A percentile compares a stretch with the other conserved stretches of the same genome.
Evolutionary conservation across 1,140 invertebrate species (phyloP).

Genomic region (Drosophila burlai): DNA sequence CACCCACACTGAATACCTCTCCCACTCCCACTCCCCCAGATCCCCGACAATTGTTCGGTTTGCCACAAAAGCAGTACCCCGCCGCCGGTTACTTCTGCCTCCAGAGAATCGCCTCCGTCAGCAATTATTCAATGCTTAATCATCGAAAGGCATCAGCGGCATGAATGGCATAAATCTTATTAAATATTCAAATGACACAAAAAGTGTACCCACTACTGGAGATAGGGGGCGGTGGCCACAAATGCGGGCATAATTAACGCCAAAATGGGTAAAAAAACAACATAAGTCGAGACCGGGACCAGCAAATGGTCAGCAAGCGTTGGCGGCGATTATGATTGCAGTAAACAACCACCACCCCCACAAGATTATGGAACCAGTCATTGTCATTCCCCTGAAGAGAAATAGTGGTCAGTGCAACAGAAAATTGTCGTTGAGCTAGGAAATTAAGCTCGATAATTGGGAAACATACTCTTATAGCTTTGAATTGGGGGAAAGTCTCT

Average conservation of each 20-base stretch:
- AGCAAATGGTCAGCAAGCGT: constrained; percentile 31
- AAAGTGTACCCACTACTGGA: constrained; percentile 17
- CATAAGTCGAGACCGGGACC: not conserved
- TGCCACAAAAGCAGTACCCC: constrained; percentile 24
- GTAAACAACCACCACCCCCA: constrained; percentile 8
- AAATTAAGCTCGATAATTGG: not conserved
- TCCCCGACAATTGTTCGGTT: constrained; percentile 40
- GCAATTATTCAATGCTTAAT: constrained; percentile 55
- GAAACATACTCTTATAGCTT: not conserved
- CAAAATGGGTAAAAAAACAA: constrained; percentile 47
- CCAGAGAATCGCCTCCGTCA: constrained; percentile 14
- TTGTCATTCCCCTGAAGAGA: too few species aligned
- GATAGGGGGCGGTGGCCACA: constrained; percentile 31
- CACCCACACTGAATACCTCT: not conserved
- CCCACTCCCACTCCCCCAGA: not conserved
- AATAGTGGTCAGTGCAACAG: not conserved
- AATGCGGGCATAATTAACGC: constrained; percentile 79
- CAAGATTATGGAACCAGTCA: not conserved
- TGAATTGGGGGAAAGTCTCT: not conserved
- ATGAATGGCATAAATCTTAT: constrained; percentile 68
- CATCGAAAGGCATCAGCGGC: constrained; percentile 34
- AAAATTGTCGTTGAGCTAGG: not conserved
- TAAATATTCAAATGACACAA: constrained; percentile 67
- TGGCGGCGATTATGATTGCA: constrained; percentile 40
- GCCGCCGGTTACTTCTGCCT: not conserved